Evolutionary conservation across 2,888 invertebrate genomes (phyloP), one percentile per base, ranked within the genome.

Genomic region (Ectemnius cavifrons): DNA sequence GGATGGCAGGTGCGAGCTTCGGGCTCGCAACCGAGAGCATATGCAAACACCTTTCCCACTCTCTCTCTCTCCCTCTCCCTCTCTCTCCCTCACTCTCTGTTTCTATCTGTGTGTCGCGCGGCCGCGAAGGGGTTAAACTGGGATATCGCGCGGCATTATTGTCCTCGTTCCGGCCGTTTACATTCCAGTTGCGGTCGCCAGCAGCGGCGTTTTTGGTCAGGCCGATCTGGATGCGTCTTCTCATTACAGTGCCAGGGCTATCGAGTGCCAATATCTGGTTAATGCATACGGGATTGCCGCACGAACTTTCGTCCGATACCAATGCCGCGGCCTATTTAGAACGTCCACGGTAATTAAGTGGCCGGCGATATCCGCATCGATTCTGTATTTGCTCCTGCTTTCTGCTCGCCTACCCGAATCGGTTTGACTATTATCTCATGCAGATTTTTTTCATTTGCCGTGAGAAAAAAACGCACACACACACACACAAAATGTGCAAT

Each of bases 281-380:
- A 52, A 52, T 52, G 16, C 52, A 37, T 37, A 37, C 37, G 37
- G 37, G 37, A 37, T 37, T 37, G 37, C 37, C 37, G 37, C 37
- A 37, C 37, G 3, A 37, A 37, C 37, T 37, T 37, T 37, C 37
- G 8, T 37, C 37, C 37, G 37, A 37, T 37, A 37, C 8, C 37
- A 11, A 37, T 37, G 37, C 37, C 37, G 37, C 37, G 37, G 37
- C 37, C 37, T 37, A 37, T 37, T 37, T 37, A 37, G 37, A 37
- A 47, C 67, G 45, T 67, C 14, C 52, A 52, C 52, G 52, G n/a
- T 14, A 52, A 52, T 52, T 52, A 52, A 52, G 52, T 16, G 52
- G 16, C 52, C 52, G 37, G 6, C 37, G 63, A 52, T 20, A 60
- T 60, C 13, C 45, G 52, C 37, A 23, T 45, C 28, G 57, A 46